Percentiles rank a stretch among this genome's conserved stretches.
Evolutionary conservation across 2,888 invertebrate genomes (phyloP).

Genomic region (Yponomeuta cagnagella): DNA sequence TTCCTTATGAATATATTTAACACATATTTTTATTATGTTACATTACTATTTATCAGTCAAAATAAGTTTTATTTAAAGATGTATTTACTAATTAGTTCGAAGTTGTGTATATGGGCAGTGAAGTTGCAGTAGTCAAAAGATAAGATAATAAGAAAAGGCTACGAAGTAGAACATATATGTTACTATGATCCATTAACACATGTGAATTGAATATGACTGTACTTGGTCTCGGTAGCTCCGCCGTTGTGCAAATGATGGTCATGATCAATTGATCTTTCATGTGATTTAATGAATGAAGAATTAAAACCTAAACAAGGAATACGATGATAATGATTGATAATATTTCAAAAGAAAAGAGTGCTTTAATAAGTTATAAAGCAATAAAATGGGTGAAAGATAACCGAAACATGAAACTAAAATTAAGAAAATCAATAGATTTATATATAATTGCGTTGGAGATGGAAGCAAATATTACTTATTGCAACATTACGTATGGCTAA

Average conservation of each 20-base stretch:
- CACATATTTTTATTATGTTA: slow-evolving; percentile 52
- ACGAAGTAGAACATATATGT: neutral
- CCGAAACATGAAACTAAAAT: too few species aligned
- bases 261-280: neutral
- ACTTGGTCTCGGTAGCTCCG: neutral
- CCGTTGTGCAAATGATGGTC: neutral
- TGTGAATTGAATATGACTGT: neutral
- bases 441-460: too few species aligned
- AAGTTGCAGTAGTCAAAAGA: neutral
- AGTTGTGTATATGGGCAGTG: slow-evolving; percentile 21
- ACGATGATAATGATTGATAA: too few species aligned
- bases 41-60: slow-evolving; percentile 70
- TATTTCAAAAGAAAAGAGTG: too few species aligned
- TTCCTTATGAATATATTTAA: slow-evolving; percentile 69
- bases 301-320: too few species aligned
- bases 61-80: slow-evolving; percentile 54
- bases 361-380: too few species aligned
- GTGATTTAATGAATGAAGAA: too few species aligned
- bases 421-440: too few species aligned
- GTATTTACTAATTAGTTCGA: slow-evolving; percentile 44
- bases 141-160: too few species aligned
- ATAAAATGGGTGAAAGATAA: too few species aligned
- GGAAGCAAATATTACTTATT: too few species aligned
- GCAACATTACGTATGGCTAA: neutral
- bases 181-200: neutral